Conservation (phyloP, 2,797 vertebrate genomes). For the Apodemus agrarius region DNA sequence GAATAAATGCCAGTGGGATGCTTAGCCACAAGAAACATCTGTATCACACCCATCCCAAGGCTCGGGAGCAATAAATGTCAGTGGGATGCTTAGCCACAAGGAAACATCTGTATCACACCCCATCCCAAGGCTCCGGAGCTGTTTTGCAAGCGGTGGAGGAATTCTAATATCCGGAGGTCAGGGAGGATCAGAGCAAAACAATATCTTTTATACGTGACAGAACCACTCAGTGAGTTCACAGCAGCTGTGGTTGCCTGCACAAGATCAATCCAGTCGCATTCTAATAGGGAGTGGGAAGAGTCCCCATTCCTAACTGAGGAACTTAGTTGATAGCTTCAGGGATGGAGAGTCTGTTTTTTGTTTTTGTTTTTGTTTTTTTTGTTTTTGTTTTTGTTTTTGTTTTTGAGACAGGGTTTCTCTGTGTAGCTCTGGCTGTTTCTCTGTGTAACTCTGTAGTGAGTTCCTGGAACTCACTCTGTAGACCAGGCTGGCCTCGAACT, state of each 20-base stretch:
- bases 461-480: no score
- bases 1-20: background rate
- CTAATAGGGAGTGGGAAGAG: background rate
- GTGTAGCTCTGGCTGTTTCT: no score
- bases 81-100: no score
- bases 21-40: background rate
- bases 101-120: no score
- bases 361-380: no score
- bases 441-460: no score
- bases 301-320: background rate
- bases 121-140: no score
- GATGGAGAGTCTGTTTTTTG: background rate
- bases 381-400: no score
- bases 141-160: background rate
- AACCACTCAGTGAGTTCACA: background rate
- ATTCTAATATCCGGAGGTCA: background rate
- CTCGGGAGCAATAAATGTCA: no score
- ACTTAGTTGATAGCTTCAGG: background rate
- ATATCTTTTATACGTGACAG: background rate
- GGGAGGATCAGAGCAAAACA: background rate
- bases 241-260: background rate
- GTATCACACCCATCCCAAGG: background rate
- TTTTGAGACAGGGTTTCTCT: no score
- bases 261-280: background rate
- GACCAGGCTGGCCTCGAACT: no score